phyloP scores from a whole-genome alignment of 2,888 invertebrate genomes.

The Machimus atricapillus region DNA sequence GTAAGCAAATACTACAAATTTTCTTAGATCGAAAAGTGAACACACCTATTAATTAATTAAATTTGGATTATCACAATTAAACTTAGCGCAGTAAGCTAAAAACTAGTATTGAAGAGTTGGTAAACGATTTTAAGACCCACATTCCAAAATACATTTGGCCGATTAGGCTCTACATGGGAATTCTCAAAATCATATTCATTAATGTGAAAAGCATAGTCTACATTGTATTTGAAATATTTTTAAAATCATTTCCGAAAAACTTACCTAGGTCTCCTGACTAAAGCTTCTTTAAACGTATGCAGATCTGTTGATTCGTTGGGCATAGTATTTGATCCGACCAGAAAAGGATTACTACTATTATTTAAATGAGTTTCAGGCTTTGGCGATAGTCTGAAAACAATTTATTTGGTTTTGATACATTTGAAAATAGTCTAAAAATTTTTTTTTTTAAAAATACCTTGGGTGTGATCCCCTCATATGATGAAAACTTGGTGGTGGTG shows the following conservation, averaged over 20 bases:
- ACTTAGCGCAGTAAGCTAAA: no score
- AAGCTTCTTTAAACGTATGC: conserved; percentile 77
- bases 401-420: neutral
- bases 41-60: no score
- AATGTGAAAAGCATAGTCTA: neutral
- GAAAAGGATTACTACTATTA: conserved; percentile 54
- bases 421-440: neutral
- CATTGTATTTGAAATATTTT: neutral
- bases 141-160: no score
- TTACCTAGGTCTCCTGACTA: conserved; percentile 66
- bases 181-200: neutral
- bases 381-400: conserved; percentile 62
- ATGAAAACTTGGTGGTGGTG: conserved; percentile 68
- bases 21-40: no score
- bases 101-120: no score
- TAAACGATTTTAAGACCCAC: no score
- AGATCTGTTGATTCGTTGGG: conserved; percentile 66
- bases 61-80: no score
- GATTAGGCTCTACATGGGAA: no score
- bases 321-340: conserved; percentile 47
- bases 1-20: no score
- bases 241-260: neutral
- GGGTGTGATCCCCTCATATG: conserved; percentile 52
- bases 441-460: conserved; percentile 36
- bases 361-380: conserved; percentile 64